Percentiles rank a stretch among this genome's conserved stretches.
Conservation (phyloP, 2,797 vertebrate species). For the Aphelocoma californica region DNA sequence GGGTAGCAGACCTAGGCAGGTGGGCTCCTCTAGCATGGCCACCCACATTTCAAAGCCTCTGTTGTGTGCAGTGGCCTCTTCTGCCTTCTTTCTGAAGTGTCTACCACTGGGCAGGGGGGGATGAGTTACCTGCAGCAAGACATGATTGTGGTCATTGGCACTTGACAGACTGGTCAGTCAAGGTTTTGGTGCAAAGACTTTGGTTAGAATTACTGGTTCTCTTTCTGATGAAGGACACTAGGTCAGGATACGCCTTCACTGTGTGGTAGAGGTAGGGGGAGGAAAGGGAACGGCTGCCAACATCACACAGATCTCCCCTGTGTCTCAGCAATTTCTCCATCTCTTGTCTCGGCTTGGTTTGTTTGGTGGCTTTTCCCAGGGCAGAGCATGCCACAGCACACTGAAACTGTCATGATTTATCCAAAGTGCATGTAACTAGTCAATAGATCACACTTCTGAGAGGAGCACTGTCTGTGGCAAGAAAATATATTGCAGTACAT, state of each 20-base stretch:
- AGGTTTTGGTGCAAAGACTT: neutral
- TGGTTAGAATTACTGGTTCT: neutral
- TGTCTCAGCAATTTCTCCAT: neutral
- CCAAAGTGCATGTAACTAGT: neutral
- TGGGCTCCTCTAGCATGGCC: neutral
- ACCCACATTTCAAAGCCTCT: neutral
- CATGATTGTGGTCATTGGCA: neutral
- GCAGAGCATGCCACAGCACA: neutral
- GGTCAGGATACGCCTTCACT: neutral
- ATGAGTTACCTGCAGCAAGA: neutral
- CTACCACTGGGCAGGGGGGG: neutral
- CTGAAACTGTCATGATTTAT: neutral
- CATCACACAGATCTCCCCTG: no score
- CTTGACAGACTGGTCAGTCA: neutral
- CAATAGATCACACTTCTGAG: constrained; percentile 43
- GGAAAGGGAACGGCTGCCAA: neutral
- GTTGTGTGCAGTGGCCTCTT: neutral
- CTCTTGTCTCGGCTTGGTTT: neutral
- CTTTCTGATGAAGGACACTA: neutral
- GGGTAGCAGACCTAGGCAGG: neutral
- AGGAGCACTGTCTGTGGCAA: constrained; percentile 40
- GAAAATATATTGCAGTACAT: constrained; percentile 44
- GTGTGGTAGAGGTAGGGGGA: neutral
- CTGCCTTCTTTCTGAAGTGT: neutral
- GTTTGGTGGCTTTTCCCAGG: neutral